These are phyloP conservation scores for Elymnias hypermnestra DNA, from an alignment of 1,140 invertebrate species.

Conservation along the genomic window DNA sequence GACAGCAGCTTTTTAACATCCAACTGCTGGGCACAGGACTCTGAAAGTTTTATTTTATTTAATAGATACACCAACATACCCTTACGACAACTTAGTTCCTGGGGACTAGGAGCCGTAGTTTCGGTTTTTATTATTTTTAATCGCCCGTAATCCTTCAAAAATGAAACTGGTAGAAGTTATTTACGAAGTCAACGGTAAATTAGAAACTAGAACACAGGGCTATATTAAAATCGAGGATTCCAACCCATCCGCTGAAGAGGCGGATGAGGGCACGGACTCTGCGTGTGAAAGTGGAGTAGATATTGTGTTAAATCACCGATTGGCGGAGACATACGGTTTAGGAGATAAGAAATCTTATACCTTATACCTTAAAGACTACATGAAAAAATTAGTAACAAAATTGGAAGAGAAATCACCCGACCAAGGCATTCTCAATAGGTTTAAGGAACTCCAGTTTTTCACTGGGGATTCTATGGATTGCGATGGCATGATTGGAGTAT, in stretches of 20 bases:
- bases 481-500: conserved; percentile 94
- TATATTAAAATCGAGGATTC: conserved; percentile 90
- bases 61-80: too few relatives aligned
- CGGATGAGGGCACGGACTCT: conserved; percentile 89
- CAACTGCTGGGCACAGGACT: too few relatives aligned
- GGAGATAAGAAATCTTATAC: conserved; percentile 93
- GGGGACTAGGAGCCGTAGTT: conserved; percentile 78
- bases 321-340: conserved; percentile 91
- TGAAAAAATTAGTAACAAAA: conserved; percentile 93
- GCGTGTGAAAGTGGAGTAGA: conserved; percentile 89
- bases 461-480: conserved; percentile 96
- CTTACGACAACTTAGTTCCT: conserved; percentile 78
- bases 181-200: too few relatives aligned
- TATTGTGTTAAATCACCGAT: conserved; percentile 93
- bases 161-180: too few relatives aligned
- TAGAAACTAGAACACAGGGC: conserved; percentile 83
- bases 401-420: conserved; percentile 87
- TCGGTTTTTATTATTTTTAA: conserved; percentile 80
- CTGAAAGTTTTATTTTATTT: too few relatives aligned
- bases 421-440: conserved; percentile 92
- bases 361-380: conserved; percentile 98
- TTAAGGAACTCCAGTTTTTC: conserved; percentile 96
- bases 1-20: too few relatives aligned
- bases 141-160: conserved; percentile 86
- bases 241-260: conserved; percentile 95